Conservation (phyloP, 2,888 invertebrate species). For the Drosophila subquinaria region DNA sequence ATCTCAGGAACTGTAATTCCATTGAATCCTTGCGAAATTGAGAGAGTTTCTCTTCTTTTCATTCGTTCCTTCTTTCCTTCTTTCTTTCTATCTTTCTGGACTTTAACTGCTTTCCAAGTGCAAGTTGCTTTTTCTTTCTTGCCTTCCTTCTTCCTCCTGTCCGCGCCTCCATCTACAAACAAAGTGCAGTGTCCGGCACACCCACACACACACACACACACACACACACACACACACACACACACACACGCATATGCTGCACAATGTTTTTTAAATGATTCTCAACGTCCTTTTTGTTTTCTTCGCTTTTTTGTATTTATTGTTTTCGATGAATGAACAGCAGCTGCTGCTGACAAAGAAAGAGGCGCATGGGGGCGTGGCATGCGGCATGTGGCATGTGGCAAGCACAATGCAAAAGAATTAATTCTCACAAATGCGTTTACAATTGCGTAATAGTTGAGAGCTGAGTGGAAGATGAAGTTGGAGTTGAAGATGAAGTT, state of each 20-base stretch:
- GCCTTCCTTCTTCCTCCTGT: background rate
- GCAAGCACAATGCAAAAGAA: slow-evolving; percentile 38
- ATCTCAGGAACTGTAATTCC: background rate
- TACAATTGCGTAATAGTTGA: slow-evolving; percentile 57
- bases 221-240: slow-evolving; percentile 5
- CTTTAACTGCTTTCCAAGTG: slow-evolving; percentile 12
- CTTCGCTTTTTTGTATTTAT: slow-evolving; percentile 48
- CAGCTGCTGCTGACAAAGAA: slow-evolving; percentile 43
- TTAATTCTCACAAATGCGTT: slow-evolving; percentile 62
- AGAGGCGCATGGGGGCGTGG: background rate
- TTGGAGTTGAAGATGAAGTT: too few species aligned
- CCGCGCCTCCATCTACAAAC: slow-evolving; percentile 16
- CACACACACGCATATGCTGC: slow-evolving; percentile 7
- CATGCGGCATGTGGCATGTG: background rate
- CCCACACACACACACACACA: slow-evolving; percentile 11
- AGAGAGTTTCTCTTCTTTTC: slow-evolving; percentile 3
- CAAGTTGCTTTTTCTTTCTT: background rate
- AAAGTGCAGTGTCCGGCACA: slow-evolving; percentile 43
- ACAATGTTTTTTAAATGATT: slow-evolving; percentile 66
- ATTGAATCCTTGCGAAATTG: slow-evolving; percentile 14
- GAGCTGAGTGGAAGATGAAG: background rate
- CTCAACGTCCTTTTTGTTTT: slow-evolving; percentile 41
- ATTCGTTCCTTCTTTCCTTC: too few species aligned
- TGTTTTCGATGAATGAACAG: slow-evolving; percentile 65
- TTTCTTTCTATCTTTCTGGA: slow-evolving; percentile 1